A percentile compares a stretch with the other conserved stretches of the same genome.
Evolutionary conservation across 2,113 vertebrate genomes (phyloP).

Genomic region (Tenrec ecaudatus): DNA sequence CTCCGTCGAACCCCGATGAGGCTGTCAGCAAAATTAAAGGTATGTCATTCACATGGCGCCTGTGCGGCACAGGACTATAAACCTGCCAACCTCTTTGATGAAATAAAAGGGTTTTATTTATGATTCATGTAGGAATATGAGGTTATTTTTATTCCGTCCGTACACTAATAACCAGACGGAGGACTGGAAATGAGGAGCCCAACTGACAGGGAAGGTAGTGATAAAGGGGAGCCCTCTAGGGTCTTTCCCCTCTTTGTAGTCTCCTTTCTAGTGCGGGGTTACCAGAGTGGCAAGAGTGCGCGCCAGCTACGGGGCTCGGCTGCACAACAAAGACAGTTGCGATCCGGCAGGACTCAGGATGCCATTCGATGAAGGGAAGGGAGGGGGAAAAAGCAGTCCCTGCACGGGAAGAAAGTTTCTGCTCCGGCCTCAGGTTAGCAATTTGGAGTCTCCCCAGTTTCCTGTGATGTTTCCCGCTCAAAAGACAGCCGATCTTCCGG

Average conservation of each 20-base stretch:
- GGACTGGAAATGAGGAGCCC: slow-evolving; percentile 90
- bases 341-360: slow-evolving; percentile 79
- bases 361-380: slow-evolving; percentile 76
- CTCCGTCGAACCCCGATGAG: slow-evolving; percentile 91
- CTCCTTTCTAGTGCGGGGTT: slow-evolving; percentile 87
- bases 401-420: slow-evolving; percentile 71
- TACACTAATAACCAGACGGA: slow-evolving; percentile 92
- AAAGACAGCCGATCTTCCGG: slow-evolving; percentile 70
- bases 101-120: slow-evolving; percentile 94
- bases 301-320: slow-evolving; percentile 84
- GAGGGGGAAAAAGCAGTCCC: slow-evolving; percentile 63
- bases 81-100: slow-evolving; percentile 94
- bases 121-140: slow-evolving; percentile 92
- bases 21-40: slow-evolving; percentile 99
- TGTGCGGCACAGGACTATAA: slow-evolving; percentile 94
- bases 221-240: slow-evolving; percentile 90
- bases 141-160: slow-evolving; percentile 92
- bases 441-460: slow-evolving; percentile 76
- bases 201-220: slow-evolving; percentile 90
- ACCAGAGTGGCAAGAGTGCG: slow-evolving; percentile 84
- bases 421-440: slow-evolving; percentile 79
- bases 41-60: slow-evolving; percentile 94
- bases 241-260: slow-evolving; percentile 90
- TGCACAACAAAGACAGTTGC: slow-evolving; percentile 86
- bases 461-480: slow-evolving; percentile 72